Base-by-base conservation (phyloP, 2,797 vertebrate genomes). In the Dallia pectoralis region DNA sequence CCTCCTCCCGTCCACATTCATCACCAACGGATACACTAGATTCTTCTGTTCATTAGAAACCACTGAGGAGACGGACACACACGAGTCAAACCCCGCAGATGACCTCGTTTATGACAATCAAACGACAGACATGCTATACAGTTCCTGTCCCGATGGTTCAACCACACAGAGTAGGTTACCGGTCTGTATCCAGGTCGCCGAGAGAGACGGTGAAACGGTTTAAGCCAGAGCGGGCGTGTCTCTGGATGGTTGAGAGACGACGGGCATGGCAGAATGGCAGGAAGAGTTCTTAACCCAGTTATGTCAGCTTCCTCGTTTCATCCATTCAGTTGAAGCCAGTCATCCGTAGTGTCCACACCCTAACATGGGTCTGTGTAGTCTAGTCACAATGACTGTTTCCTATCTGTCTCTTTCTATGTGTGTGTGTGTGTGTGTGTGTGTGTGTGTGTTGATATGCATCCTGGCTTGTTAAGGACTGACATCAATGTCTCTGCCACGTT, bases 251-350 rank as follows among this genome's bases (percentile, higher is more conserved):
- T 80, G 76, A 81, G 78, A 83, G 76, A 77, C 68, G 9, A 4
- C 68, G 2, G 22, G 53, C 2, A 62, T 18, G 76, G 74, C 56
- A 80, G 78, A 72, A 81, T 16, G 76, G 69, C 74, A 48, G 70
- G 80, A 76, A 82, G 75, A 69, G 86, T 81, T 88, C 85, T 79
- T 89, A 91, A 92, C 92, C 93, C 81, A 92, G 87, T 91, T 93
- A 87, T 91, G 90, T 93, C 92, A 91, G 72, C 82, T 18, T 82
- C 47, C 59, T 70, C 75, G 76, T 72, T 48, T 88, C 80, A 81
- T 79, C 79, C 85, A 82, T 83, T 88, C 85, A 84, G 79, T 80
- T 81, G 74, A 59, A 84, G 76, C 81, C 84, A 89, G 76, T 81
- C 89, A 89, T 82, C 86, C 90, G 78, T 77, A 77, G 75, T 62